Percentiles rank a stretch among this genome's conserved stretches.
Conservation (phyloP, 1,140 invertebrate genomes). For the Phortica variegata region DNA sequence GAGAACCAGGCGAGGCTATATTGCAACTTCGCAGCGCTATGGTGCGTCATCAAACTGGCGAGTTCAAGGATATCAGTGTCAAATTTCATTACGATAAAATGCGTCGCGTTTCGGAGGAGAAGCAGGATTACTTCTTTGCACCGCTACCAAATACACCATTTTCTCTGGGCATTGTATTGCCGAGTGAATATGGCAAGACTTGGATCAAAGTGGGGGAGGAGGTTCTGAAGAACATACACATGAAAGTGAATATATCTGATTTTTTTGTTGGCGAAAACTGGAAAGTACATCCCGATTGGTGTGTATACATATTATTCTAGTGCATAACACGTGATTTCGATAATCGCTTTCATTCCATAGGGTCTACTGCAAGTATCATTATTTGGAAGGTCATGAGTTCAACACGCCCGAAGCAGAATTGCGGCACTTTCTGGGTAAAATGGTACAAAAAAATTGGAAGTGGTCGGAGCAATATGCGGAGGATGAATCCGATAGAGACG, state of each 20-base stretch:
- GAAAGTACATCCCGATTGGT: slow-evolving; percentile 87
- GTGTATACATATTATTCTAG: slow-evolving; percentile 5
- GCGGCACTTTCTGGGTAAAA: slow-evolving; percentile 70
- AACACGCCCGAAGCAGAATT: slow-evolving; percentile 72
- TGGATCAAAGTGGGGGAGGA: slow-evolving; percentile 74
- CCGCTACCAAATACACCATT: slow-evolving; percentile 83
- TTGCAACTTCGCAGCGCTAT: slow-evolving; percentile 68
- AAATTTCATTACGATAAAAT: slow-evolving; percentile 81
- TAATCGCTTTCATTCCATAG: slow-evolving; percentile 49
- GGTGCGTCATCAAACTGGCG: slow-evolving; percentile 70
- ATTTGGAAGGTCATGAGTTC: slow-evolving; percentile 72
- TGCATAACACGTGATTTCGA: not conserved
- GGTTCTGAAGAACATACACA: slow-evolving; percentile 66
- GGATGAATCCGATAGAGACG: slow-evolving; percentile 38
- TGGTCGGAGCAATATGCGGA: slow-evolving; percentile 63
- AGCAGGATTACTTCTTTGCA: slow-evolving; percentile 81
- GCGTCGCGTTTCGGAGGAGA: slow-evolving; percentile 76
- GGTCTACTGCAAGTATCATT: slow-evolving; percentile 86
- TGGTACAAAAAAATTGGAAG: slow-evolving; percentile 62
- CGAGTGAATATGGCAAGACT: slow-evolving; percentile 74
- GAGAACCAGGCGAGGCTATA: slow-evolving; percentile 60
- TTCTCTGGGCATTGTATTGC: slow-evolving; percentile 71
- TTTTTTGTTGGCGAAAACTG: slow-evolving; percentile 73
- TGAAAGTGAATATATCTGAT: slow-evolving; percentile 67
- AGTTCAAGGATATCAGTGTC: slow-evolving; percentile 67